A percentile compares a stretch with the other conserved stretches of the same genome.
Conservation (phyloP, 2,797 vertebrate species). For the Malurus leucopterus region DNA sequence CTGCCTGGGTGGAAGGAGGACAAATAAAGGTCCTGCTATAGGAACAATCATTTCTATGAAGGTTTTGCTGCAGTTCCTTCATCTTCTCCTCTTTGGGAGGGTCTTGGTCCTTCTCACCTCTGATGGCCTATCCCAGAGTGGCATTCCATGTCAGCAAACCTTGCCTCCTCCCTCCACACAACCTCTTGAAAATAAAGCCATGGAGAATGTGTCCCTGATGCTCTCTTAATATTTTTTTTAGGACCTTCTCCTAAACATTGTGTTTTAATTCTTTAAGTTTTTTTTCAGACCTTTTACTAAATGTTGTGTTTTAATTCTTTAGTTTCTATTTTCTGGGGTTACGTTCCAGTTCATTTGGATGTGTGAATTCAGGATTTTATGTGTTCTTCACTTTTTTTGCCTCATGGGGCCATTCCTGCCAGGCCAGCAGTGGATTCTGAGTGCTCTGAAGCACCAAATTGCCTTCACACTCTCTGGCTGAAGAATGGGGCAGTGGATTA, state of each 20-base stretch:
- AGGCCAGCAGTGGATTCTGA: neutral
- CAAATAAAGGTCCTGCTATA: neutral
- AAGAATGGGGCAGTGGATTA: neutral
- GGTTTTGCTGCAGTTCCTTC: neutral
- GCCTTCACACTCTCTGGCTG: neutral
- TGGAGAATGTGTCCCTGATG: rapidly evolving
- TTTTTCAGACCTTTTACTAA: neutral
- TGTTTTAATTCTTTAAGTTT: neutral
- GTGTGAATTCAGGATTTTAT: neutral
- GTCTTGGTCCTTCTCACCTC: neutral
- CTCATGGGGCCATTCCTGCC: neutral
- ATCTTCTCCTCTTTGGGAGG: neutral
- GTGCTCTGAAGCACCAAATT: neutral
- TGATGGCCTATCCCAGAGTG: neutral
- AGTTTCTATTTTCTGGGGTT: neutral
- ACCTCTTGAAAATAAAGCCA: neutral
- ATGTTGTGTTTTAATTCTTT: neutral
- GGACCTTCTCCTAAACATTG: neutral
- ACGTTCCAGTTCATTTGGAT: neutral
- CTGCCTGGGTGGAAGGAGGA: neutral
- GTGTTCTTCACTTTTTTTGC: neutral
- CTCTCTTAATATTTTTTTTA: neutral
- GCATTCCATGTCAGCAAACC: neutral
- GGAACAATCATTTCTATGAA: neutral
- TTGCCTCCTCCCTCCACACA: neutral